A percentile compares a stretch with the other conserved stretches of the same genome.
Conservation (phyloP, 2,888 invertebrate genomes). For the Hybos culiciformis region DNA sequence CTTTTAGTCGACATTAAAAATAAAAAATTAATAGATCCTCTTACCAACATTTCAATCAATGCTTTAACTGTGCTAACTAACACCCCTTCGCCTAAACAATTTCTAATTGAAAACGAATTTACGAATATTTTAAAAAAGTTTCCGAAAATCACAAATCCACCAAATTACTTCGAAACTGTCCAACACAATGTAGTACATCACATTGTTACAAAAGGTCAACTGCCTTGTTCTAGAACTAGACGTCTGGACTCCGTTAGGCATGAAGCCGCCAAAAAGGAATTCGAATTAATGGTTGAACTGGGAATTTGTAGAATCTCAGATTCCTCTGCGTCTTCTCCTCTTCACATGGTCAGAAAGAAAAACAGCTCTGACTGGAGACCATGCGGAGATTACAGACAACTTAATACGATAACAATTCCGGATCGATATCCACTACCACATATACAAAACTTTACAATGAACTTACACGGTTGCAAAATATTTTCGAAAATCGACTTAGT, state of each 20-base stretch:
- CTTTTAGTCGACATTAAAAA: neutral
- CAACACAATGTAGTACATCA: conserved; percentile 4
- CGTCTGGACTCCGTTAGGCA: conserved; percentile 11
- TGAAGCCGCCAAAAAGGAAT: conserved; percentile 12
- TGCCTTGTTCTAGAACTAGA: conserved; percentile 3
- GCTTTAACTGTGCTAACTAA: neutral
- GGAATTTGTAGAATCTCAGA: conserved; percentile 6
- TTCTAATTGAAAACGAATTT: neutral
- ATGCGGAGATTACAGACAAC: conserved; percentile 19
- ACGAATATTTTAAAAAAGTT: neutral
- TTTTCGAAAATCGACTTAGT: conserved; percentile 5
- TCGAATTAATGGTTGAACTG: neutral
- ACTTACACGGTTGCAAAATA: neutral
- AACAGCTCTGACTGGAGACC: conserved; percentile 13
- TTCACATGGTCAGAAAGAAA: conserved; percentile 8
- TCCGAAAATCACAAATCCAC: neutral
- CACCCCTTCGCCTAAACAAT: neutral
- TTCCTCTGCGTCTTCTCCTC: conserved; percentile 1
- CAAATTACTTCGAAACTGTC: neutral
- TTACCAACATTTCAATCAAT: neutral
- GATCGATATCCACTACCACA: conserved; percentile 4
- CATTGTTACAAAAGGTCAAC: conserved; percentile 13
- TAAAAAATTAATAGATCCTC: neutral
- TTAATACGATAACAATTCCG: neutral
- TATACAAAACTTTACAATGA: neutral